phyloP scores from a whole-genome alignment of 2,113 vertebrate species.

The Gallinago media region DNA sequence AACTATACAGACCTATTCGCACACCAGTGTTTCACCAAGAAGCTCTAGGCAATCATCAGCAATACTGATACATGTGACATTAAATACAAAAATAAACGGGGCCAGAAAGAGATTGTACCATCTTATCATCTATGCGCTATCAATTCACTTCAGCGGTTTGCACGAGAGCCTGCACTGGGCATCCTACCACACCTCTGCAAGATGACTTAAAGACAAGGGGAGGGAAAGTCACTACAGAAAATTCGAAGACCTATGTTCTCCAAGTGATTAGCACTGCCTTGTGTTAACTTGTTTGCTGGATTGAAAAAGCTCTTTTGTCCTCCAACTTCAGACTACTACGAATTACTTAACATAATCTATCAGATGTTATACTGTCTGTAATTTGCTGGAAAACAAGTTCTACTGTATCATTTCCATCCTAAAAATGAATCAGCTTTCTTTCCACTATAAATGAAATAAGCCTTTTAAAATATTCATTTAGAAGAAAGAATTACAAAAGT shows the following conservation, averaged over 20 bases:
- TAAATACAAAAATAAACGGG: not conserved
- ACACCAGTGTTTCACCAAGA: not conserved
- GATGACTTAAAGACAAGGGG: not conserved
- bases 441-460: not conserved
- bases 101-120: not conserved
- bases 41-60: not conserved
- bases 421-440: not conserved
- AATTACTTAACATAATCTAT: not conserved
- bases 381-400: not conserved
- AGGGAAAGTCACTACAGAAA: not conserved
- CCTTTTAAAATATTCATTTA: not conserved
- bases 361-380: not conserved
- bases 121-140: not conserved
- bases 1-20: not conserved
- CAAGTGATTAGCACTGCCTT: not conserved
- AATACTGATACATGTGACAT: not conserved
- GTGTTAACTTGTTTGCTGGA: not conserved
- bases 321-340: not conserved
- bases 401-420: not conserved
- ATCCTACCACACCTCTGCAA: not conserved
- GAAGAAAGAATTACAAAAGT: not conserved
- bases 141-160: not conserved
- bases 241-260: rapidly evolving
- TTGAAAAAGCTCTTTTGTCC: not conserved
- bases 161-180: not conserved